Conservation (phyloP, 2,888 invertebrate genomes). For the Hirtodrosophila confusa region DNA sequence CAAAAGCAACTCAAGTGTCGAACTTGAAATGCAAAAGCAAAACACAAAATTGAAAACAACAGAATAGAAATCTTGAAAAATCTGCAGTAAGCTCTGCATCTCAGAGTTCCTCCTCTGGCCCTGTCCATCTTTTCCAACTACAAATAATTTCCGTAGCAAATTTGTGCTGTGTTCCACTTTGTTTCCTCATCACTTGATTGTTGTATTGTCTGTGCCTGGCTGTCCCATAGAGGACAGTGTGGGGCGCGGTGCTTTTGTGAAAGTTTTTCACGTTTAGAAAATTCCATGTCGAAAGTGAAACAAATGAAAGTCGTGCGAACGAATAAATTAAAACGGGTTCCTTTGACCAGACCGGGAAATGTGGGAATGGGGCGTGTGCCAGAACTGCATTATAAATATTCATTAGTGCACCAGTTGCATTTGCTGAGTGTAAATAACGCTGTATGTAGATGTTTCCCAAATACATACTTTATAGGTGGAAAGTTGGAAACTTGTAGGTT, state of each 20-base stretch:
- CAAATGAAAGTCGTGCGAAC: slow-evolving; percentile 72
- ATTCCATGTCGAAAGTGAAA: slow-evolving; percentile 64
- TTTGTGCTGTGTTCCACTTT: slow-evolving; percentile 46
- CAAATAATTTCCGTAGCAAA: slow-evolving; percentile 39
- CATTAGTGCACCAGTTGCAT: slow-evolving; percentile 65
- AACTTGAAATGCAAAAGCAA: slow-evolving; percentile 38
- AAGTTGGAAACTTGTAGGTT: slow-evolving; percentile 1
- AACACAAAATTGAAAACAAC: slow-evolving; percentile 9
- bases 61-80: slow-evolving; percentile 30
- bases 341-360: slow-evolving; percentile 50
- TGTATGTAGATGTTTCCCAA: slow-evolving; percentile 12
- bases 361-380: slow-evolving; percentile 2
- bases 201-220: slow-evolving; percentile 14
- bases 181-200: slow-evolving; percentile 38
- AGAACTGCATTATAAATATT: slow-evolving; percentile 62
- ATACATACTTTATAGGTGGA: slow-evolving; percentile 4
- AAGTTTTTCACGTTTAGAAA: slow-evolving; percentile 33
- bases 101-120: too few species aligned
- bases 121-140: slow-evolving; percentile 13
- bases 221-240: background rate
- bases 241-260: slow-evolving; percentile 7
- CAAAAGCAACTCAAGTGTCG: slow-evolving; percentile 39
- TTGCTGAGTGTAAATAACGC: slow-evolving; percentile 3
- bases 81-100: slow-evolving; percentile 26
- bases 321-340: slow-evolving; percentile 66